phyloP scores from a whole-genome alignment of 1,140 invertebrate species.

The roundworm (Caenorhabditis elegans) region WBcel235 BX284604.4:3855001-3855500 shows the following conservation, averaged over 20 bases:
- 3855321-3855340: too few species aligned
- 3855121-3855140: neutral
- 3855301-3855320: too few species aligned
- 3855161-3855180: conserved; percentile 10
- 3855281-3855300: too few species aligned
- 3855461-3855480: too few species aligned
- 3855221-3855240: neutral
- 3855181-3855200: conserved; percentile 6
- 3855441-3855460: too few species aligned
- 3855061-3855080: neutral
- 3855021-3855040: neutral
- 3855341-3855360: too few species aligned
- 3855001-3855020: neutral
- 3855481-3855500: too few species aligned
- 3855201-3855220: neutral
- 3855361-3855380: too few species aligned
- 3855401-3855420: too few species aligned
- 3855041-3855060: neutral
- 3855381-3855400: too few species aligned
- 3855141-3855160: conserved; percentile 3
- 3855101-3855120: conserved; percentile 17
- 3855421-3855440: too few species aligned
- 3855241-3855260: neutral
- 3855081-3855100: conserved; percentile 10
- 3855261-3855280: too few species aligned